Conservation (phyloP, 35 echinoderm and acorn worm species). For the Stichopus chloronotus region DNA sequence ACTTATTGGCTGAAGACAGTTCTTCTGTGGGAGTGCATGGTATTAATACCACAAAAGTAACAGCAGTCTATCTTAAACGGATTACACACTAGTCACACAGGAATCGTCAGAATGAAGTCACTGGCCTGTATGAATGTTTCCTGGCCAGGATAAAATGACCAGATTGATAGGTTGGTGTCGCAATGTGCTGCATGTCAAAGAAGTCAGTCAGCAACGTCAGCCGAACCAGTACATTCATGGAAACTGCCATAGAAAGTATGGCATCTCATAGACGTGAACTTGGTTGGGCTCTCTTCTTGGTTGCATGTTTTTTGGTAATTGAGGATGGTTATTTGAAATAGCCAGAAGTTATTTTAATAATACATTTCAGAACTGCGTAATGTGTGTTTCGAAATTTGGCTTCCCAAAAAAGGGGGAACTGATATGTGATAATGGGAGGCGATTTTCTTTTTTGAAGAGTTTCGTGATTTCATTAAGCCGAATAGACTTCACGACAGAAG, state of each 20-base stretch:
- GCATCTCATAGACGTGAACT: constrained; percentile 53
- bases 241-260: neutral
- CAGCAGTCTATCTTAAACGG: constrained; percentile 22
- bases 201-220: neutral
- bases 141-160: constrained; percentile 53
- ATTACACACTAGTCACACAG: constrained; percentile 59
- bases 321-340: constrained; percentile 31
- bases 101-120: constrained; percentile 57
- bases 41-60: neutral
- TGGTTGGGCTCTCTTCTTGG: constrained; percentile 45
- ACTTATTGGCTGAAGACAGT: neutral
- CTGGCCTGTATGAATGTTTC: constrained; percentile 52
- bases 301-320: constrained; percentile 42
- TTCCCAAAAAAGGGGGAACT: constrained; percentile 28
- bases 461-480: constrained; percentile 26
- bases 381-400: constrained; percentile 22
- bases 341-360: constrained; percentile 41
- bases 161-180: constrained; percentile 46
- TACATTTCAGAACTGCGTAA: neutral
- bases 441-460: constrained; percentile 59
- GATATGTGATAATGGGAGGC: constrained; percentile 57
- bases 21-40: neutral
- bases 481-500: constrained; percentile 62
- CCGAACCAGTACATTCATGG: constrained; percentile 46
- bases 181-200: constrained; percentile 29